Conservation (phyloP, 1,140 invertebrate genomes). For the Holotrichia oblita region DNA sequence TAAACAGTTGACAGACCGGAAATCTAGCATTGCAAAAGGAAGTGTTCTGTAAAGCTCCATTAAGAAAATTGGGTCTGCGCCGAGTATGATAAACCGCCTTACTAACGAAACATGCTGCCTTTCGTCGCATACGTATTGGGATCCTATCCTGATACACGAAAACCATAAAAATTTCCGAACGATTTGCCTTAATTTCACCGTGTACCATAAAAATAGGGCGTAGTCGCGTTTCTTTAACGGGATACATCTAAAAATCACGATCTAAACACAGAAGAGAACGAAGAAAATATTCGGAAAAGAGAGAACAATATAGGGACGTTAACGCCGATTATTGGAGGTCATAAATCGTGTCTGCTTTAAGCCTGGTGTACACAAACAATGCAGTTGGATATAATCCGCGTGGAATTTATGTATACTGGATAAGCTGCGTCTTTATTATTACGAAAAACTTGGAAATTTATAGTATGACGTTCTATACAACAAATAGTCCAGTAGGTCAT, state of each 20-base stretch:
- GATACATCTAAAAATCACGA: background rate
- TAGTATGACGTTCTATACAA: background rate
- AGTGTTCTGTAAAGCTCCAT: conserved; percentile 1
- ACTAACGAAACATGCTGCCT: conserved; percentile 15
- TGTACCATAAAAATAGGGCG: background rate
- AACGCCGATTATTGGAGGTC: conserved; percentile 28
- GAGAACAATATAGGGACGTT: background rate
- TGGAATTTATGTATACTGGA: conserved; percentile 27
- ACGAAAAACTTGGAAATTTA: conserved; percentile 9
- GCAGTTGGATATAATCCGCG: conserved; percentile 16
- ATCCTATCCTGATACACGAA: background rate
- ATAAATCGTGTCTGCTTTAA: conserved; percentile 19
- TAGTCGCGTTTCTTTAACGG: background rate
- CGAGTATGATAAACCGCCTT: background rate
- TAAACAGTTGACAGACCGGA: conserved; percentile 17
- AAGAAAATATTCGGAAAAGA: background rate
- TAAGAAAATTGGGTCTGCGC: conserved; percentile 6
- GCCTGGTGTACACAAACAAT: conserved; percentile 22
- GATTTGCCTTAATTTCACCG: conserved; percentile 21
- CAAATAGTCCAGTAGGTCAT: background rate
- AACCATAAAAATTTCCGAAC: conserved; percentile 19
- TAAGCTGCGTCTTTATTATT: conserved; percentile 34
- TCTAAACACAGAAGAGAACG: background rate
- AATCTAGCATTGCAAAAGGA: conserved; percentile 19
- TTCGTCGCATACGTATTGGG: background rate